A percentile compares a stretch with the other conserved stretches of the same genome.
Evolutionary conservation across 2,797 vertebrate species (phyloP).

Genomic region (Xenentodon cancila): DNA sequence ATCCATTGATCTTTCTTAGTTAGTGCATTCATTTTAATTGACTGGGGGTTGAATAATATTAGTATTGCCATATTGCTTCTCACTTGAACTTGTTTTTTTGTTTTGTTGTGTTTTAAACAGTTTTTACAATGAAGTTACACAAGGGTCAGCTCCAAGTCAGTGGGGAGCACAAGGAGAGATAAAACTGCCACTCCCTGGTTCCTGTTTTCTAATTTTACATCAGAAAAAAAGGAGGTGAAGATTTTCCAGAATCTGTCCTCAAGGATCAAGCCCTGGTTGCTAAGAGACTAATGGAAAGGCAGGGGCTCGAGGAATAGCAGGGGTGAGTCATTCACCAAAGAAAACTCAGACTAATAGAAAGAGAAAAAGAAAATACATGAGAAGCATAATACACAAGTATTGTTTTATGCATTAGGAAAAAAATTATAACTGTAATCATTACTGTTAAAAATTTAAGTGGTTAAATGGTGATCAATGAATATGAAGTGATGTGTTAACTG

Average conservation of each 20-base stretch:
- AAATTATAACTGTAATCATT: too few relatives aligned
- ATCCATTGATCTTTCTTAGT: too few relatives aligned
- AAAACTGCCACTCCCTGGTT: constrained; percentile 32
- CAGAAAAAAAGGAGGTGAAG: constrained; percentile 37
- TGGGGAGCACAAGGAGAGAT: constrained; percentile 22
- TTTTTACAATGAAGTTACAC: background rate
- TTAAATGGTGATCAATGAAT: too few relatives aligned
- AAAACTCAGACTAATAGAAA: constrained; percentile 8
- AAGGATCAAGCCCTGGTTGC: constrained; percentile 60
- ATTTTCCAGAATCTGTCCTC: constrained; percentile 55
- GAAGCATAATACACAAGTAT: too few relatives aligned
- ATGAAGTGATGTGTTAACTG: too few relatives aligned
- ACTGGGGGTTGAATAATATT: too few relatives aligned
- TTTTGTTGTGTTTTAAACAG: too few relatives aligned
- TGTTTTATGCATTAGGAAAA: too few relatives aligned
- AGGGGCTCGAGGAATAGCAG: constrained; percentile 52
- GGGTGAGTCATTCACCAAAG: constrained; percentile 58
- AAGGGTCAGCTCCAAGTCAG: background rate
- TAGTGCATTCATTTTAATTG: too few relatives aligned
- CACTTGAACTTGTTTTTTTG: too few relatives aligned
- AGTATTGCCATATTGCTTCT: too few relatives aligned
- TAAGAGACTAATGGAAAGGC: constrained; percentile 69
- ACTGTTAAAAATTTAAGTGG: too few relatives aligned
- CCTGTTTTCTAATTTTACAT: constrained; percentile 67
- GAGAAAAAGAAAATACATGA: constrained; percentile 11